Conservation (phyloP, 1,140 invertebrate species). For the Trichogramma pretiosum region DNA sequence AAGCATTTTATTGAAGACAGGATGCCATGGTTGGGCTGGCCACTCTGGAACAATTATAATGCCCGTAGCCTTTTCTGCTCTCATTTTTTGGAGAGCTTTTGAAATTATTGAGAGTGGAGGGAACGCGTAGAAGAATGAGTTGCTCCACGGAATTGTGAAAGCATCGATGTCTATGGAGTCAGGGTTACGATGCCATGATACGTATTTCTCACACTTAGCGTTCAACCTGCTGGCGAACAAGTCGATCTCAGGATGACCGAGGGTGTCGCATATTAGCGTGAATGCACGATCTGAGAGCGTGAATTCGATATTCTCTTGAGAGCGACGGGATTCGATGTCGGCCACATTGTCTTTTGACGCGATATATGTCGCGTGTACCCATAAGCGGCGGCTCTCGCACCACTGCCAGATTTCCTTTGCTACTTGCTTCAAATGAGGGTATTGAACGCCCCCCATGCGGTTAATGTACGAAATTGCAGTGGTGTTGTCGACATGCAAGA, state of each 20-base stretch:
- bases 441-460: conserved; percentile 20
- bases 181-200: conserved; percentile 27
- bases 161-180: conserved; percentile 22
- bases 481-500: conserved; percentile 23
- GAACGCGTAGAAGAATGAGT: conserved; percentile 26
- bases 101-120: conserved; percentile 26
- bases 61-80: conserved; percentile 9
- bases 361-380: conserved; percentile 25
- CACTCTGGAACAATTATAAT: conserved; percentile 5
- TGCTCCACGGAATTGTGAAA: conserved; percentile 25
- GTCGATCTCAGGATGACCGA: conserved; percentile 21
- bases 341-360: conserved; percentile 19
- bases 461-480: conserved; percentile 21
- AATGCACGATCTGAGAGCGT: conserved; percentile 8
- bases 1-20: neutral
- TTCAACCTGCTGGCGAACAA: conserved; percentile 25
- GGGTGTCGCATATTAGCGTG: conserved; percentile 11
- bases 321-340: conserved; percentile 20
- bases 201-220: conserved; percentile 22
- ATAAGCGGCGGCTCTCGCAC: conserved; percentile 20
- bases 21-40: conserved; percentile 5
- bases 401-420: conserved; percentile 23
- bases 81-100: conserved; percentile 22
- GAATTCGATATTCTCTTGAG: conserved; percentile 10
- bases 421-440: conserved; percentile 15